Conservation (phyloP, 2,888 invertebrate species). For the Ctena decussata region DNA sequence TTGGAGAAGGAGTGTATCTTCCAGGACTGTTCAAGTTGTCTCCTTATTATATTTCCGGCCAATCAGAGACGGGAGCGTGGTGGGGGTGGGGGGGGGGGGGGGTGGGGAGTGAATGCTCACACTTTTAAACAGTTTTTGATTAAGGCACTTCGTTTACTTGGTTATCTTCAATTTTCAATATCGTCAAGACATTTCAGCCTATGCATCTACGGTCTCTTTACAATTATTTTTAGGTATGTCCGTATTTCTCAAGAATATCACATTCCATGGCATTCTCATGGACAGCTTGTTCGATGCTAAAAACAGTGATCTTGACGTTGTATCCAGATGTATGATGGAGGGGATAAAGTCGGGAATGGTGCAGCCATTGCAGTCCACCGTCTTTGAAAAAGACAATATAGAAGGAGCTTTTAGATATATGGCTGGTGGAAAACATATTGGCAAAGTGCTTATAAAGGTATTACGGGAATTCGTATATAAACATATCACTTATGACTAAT, state of each 20-base stretch:
- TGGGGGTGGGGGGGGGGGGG: too few relatives aligned
- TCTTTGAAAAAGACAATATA: constrained; percentile 94
- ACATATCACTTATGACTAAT: not conserved
- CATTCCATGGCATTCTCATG: constrained; percentile 98
- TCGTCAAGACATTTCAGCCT: too few relatives aligned
- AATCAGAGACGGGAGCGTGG: too few relatives aligned
- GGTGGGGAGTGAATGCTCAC: too few relatives aligned
- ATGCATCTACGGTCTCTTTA: not conserved
- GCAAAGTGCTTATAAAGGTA: constrained; percentile 92
- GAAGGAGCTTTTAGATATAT: constrained; percentile 97
- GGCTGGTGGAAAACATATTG: too few relatives aligned
- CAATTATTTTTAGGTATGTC: constrained; percentile 97
- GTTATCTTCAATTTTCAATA: too few relatives aligned
- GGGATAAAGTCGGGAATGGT: constrained; percentile 97
- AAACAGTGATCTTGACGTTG: constrained; percentile 91
- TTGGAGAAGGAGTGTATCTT: too few relatives aligned
- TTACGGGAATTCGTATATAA: not conserved
- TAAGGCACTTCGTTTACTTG: too few relatives aligned
- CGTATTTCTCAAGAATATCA: constrained; percentile 97
- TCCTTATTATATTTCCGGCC: too few relatives aligned
- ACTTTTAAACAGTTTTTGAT: too few relatives aligned
- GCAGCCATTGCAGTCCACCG: constrained; percentile 94
- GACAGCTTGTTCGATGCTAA: constrained; percentile 95
- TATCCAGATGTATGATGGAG: constrained; percentile 93
- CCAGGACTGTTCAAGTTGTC: too few relatives aligned